Evolutionary conservation across 2,797 vertebrate genomes (phyloP), one percentile per base, ranked within the genome.

Genomic region (Amniataba percoides): DNA sequence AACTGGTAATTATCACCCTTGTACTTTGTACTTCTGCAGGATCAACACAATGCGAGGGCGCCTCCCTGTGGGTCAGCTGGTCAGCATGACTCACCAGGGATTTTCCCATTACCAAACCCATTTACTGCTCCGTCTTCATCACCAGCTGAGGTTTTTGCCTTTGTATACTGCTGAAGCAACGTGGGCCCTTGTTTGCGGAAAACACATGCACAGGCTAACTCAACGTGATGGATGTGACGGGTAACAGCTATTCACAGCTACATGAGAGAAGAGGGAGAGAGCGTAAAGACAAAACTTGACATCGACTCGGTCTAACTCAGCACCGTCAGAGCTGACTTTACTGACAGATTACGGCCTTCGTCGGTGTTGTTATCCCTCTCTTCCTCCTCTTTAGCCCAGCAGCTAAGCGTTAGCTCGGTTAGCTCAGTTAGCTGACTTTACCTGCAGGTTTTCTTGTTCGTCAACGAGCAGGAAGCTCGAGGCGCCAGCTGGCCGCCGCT

Each of bases 391-490:
- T 55, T 86, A 89, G 85, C 85, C 14, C 77, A 78, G 84, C 78
- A 23, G 89, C 88, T 90, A 90, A 10, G 3, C 13, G 84, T 73
- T 93, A 93, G 16, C 4, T 87, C 80, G 81, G 79, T 71, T 57
- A 43, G 59, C n/a, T 81, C 67, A 72, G 80, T 70, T 81, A 86
- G 91, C 89, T 83, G 78, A 90, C 83, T 89, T 90, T 91, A 96
- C 95, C 95, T 95, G 90, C 66, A 96, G 91, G 79, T 89, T 94
- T 90, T 96, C 95, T 8, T 95, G 95, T 60, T 96, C 95, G 42
- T 95, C 93, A 72, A 96, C 94, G 65, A 96, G 52, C 39, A 96
- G 94, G 76, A 96, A 96, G 88, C 95, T 96, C 63, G 80, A 80
- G 53, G 34, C 78, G 3, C 49, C 75, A 15, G 36, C 80, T 0